Evolutionary conservation across 2,797 vertebrate species (phyloP).

Genomic region (Typhlichthys eigenmanni): DNA sequence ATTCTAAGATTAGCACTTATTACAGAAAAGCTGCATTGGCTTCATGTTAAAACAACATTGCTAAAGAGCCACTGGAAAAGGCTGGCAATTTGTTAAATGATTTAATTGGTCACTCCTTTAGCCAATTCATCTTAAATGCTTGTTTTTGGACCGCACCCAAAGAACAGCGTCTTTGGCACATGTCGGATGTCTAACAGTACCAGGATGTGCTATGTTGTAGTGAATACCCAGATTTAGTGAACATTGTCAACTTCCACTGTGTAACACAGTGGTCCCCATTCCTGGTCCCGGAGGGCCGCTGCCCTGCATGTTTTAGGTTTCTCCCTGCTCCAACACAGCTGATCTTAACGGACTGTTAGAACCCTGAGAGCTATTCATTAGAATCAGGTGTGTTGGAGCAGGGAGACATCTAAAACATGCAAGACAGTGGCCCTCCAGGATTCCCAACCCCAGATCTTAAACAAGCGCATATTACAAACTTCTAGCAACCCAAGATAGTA

Average conservation of each 20-base stretch:
- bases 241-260: conserved; percentile 9
- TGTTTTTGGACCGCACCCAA: conserved; percentile 72
- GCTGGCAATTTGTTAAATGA: conserved; percentile 74
- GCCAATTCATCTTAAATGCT: conserved; percentile 73
- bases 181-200: conserved; percentile 46
- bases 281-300: too few species aligned
- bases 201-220: conserved; percentile 26
- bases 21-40: conserved; percentile 67
- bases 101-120: conserved; percentile 76
- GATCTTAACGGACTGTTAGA: too few species aligned
- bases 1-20: conserved; percentile 31
- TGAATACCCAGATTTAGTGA: conserved; percentile 19
- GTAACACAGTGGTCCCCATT: neutral
- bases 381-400: too few species aligned
- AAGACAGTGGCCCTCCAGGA: too few species aligned
- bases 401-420: too few species aligned
- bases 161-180: conserved; percentile 52
- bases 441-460: too few species aligned
- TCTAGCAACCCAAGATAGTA: too few species aligned
- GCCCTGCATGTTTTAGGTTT: too few species aligned
- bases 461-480: too few species aligned
- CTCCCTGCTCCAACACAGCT: too few species aligned
- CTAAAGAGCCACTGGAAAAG: conserved; percentile 67
- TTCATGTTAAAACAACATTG: conserved; percentile 72
- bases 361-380: too few species aligned